These are phyloP conservation scores for Hippocampus barbouri DNA, from an alignment of 2,113 vertebrate genomes.

Conservation along the genomic window DNA sequence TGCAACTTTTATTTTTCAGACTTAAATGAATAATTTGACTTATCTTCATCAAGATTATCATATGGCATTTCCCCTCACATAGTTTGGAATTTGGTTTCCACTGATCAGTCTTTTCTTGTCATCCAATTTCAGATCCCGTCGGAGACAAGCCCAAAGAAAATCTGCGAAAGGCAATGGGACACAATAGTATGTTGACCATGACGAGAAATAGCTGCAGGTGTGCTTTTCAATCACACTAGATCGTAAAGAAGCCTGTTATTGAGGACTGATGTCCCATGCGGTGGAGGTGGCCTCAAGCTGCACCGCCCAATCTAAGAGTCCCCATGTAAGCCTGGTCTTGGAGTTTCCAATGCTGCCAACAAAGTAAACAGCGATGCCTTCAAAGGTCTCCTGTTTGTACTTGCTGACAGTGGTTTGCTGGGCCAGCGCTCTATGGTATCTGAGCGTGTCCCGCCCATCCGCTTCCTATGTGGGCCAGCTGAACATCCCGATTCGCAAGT, in stretches of 20 bases:
- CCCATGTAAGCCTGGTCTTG: slow-evolving; percentile 57
- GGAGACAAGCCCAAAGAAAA: not conserved
- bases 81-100: slow-evolving; percentile 7
- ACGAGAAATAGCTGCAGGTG: slow-evolving; percentile 17
- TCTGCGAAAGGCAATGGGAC: slow-evolving; percentile 31
- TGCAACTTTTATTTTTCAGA: too few species aligned
- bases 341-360: slow-evolving; percentile 43
- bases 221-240: slow-evolving; percentile 26
- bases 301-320: slow-evolving; percentile 51
- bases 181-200: slow-evolving; percentile 12
- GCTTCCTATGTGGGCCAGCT: slow-evolving; percentile 83
- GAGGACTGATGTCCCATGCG: slow-evolving; percentile 56
- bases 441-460: slow-evolving; percentile 89
- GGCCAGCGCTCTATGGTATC: slow-evolving; percentile 98
- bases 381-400: slow-evolving; percentile 95
- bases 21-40: not conserved
- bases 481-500: slow-evolving; percentile 73
- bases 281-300: slow-evolving; percentile 74
- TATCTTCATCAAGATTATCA: not conserved
- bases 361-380: slow-evolving; percentile 83
- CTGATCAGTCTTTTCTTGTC: slow-evolving; percentile 21
- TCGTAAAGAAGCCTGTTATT: slow-evolving; percentile 13
- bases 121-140: slow-evolving; percentile 39
- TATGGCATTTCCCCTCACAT: not conserved
- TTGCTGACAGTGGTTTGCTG: slow-evolving; percentile 95